phyloP scores from a whole-genome alignment of 2,113 vertebrate genomes.

The Pachycephala philippinensis region DNA sequence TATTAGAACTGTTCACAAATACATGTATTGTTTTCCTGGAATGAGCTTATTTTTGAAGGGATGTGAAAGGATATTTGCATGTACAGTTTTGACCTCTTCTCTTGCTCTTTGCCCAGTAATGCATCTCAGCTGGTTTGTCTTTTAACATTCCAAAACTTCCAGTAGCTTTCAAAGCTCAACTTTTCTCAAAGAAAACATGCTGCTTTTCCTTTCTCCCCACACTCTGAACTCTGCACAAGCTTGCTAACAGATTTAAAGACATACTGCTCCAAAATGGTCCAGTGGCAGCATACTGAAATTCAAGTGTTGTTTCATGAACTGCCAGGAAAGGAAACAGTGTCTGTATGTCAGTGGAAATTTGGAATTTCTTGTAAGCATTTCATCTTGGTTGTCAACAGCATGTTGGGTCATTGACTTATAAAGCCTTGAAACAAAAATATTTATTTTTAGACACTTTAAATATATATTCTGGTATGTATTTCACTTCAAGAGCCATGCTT shows the following conservation, averaged over 20 bases:
- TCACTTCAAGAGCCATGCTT: not conserved
- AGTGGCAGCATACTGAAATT: not conserved
- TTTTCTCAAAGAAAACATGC: not conserved
- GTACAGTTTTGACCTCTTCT: constrained; percentile 6
- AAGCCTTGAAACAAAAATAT: not conserved
- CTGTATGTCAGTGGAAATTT: not conserved
- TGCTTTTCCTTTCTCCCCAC: not conserved
- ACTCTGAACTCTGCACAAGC: not conserved
- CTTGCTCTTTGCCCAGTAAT: not conserved
- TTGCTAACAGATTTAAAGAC: not conserved
- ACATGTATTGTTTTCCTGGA: not conserved
- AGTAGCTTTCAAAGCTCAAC: not conserved
- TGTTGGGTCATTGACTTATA: not conserved
- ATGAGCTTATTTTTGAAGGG: not conserved
- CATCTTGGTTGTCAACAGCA: not conserved
- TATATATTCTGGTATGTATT: not conserved
- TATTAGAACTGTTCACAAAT: not conserved
- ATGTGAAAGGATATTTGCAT: not conserved
- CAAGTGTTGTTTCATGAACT: not conserved
- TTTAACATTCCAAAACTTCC: not conserved
- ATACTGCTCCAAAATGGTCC: not conserved
- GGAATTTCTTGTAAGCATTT: not conserved
- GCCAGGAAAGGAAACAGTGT: not conserved
- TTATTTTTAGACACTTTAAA: not conserved
- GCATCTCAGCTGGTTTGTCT: not conserved